These are phyloP conservation scores for Synergus gifuensis DNA, from an alignment of 2,888 invertebrate genomes.

Conservation along the genomic window DNA sequence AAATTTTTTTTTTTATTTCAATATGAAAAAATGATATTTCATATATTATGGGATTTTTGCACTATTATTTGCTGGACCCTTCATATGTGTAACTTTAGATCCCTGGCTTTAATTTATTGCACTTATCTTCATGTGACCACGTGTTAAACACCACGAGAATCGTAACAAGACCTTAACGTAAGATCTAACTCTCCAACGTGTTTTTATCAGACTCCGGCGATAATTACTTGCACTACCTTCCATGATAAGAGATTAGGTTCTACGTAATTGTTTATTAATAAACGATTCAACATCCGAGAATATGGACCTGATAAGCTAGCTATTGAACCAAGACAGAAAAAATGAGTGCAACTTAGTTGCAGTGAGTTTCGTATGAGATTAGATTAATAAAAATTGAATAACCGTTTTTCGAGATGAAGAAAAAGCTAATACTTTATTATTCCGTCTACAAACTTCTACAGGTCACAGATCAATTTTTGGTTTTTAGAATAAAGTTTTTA, in stretches of 20 bases:
- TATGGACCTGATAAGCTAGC: neutral
- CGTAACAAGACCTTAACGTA: conserved; percentile 21
- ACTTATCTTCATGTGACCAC: neutral
- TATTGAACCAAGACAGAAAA: neutral
- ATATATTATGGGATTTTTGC: no score
- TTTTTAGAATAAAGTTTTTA: no score
- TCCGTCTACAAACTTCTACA: neutral
- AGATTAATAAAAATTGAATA: neutral
- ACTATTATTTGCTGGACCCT: no score
- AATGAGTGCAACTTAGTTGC: conserved; percentile 16
- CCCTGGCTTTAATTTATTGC: neutral
- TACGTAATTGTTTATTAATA: conserved; percentile 26
- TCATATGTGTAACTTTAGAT: no score
- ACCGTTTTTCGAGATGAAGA: neutral
- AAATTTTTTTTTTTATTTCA: no score
- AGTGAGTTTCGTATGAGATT: neutral
- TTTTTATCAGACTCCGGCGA: conserved; percentile 12
- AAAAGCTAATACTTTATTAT: neutral
- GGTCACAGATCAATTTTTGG: neutral
- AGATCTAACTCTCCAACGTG: neutral
- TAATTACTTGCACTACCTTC: neutral
- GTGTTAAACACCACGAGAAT: neutral
- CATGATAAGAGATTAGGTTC: conserved; percentile 15
- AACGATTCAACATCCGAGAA: neutral
- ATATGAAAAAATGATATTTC: no score